A percentile compares a stretch with the other conserved stretches of the same genome.
Evolutionary conservation across 2,888 invertebrate species (phyloP).

Genomic region (Helleia helle): DNA sequence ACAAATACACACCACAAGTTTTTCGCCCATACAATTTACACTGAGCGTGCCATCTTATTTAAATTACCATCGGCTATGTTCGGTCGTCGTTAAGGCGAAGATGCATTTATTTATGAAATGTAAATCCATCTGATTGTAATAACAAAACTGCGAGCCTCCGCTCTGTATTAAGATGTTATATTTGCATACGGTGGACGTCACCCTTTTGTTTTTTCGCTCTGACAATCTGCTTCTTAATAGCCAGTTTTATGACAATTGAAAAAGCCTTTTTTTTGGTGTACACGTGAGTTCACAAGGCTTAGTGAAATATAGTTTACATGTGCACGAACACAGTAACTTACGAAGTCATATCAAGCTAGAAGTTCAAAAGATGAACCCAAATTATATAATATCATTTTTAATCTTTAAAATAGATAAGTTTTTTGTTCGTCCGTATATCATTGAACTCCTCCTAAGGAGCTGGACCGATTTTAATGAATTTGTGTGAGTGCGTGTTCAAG

Average conservation of each 20-base stretch:
- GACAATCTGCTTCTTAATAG: conserved; percentile 18
- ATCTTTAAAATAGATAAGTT: no score
- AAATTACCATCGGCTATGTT: conserved; percentile 51
- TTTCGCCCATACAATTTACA: conserved; percentile 35
- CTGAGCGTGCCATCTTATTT: conserved; percentile 46
- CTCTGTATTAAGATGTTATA: conserved; percentile 74
- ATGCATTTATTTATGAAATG: conserved; percentile 75
- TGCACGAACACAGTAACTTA: no score
- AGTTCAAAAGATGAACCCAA: no score
- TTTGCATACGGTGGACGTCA: conserved; percentile 66
- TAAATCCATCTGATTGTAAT: conserved; percentile 74
- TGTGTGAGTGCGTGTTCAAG: no score
- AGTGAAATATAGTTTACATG: no score
- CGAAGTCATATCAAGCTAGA: no score
- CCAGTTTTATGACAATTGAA: background rate
- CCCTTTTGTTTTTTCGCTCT: conserved; percentile 31
- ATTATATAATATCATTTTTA: no score
- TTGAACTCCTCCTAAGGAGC: no score
- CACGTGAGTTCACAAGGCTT: no score
- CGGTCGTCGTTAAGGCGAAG: conserved; percentile 55
- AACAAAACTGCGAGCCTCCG: conserved; percentile 67
- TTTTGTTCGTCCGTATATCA: no score
- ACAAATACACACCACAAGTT: background rate
- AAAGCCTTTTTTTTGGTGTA: no score
- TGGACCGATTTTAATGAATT: no score